Evolutionary conservation across 1,140 invertebrate species (phyloP), one percentile per base, ranked within the genome.

Genomic region (Cyphomyrmex costatus): DNA sequence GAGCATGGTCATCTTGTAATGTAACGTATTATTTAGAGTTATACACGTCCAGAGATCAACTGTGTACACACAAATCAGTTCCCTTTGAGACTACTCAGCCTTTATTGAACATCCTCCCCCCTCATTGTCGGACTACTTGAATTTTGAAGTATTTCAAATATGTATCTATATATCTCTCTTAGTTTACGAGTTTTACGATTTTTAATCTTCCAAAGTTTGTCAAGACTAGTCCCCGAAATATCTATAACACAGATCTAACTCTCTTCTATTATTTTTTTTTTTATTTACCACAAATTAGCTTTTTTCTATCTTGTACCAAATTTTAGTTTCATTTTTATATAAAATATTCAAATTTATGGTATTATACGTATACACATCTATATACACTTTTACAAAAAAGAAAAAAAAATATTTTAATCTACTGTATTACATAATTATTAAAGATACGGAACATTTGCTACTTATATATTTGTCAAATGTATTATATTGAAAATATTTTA

Each of bases 311-410:
- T 92, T 93, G 92, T 93, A 93, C 91, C 93, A 84, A 85, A 92
- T 89, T 93, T 93, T 94, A 92, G 91, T 94, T 94, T 93, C 90
- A 88, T 94, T 93, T 95, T 94, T 94, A 92, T 94, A 95, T 93
- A 88, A 87, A 91, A 89, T 91, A 94, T 89, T 89, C 86, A 94
- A 92, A 92, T 93, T 93, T 94, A 94, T 93, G 92, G 91, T 93
- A 94, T 93, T 94, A 91, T 93, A 92, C 91, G 87, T 94, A 92
- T 92, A 94, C 91, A 92, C 92, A 89, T 94, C 92, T 94, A 93
- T 93, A 94, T 91, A 94, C 91, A 93, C 93, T 94, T 94, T 93
- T 92, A 94, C 84, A 91, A 86, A 91, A 82, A 86, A 92, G 90
- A 86, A 76, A 90, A 87, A 92, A 88, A 92, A 88, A 94, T 94